Evolutionary conservation across 2,797 vertebrate genomes (phyloP).

Genomic region (Mormyrus hasselquistii): DNA sequence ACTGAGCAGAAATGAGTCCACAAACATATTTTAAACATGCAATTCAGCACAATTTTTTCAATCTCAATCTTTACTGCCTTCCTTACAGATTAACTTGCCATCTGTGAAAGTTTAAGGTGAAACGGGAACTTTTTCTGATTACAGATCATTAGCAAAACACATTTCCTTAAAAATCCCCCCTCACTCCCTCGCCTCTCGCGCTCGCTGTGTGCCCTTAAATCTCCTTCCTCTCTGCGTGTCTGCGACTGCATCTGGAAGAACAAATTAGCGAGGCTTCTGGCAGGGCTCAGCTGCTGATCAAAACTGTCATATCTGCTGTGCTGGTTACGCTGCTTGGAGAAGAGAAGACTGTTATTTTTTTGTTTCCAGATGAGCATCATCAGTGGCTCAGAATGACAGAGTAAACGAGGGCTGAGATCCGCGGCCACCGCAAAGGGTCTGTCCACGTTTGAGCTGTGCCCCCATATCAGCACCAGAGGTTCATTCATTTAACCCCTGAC

Average conservation of each 20-base stretch:
- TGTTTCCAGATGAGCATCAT: neutral
- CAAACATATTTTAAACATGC: neutral
- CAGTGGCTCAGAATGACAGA: neutral
- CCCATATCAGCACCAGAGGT: neutral
- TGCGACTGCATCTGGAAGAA: neutral
- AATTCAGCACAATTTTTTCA: neutral
- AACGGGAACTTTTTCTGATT: neutral
- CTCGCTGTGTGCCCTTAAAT: neutral
- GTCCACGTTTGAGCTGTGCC: neutral
- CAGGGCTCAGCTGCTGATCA: neutral
- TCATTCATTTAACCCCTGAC: neutral
- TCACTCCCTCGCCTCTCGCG: no score
- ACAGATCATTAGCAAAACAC: neutral
- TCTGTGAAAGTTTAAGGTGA: neutral
- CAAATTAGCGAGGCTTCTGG: neutral
- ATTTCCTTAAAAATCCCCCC: neutral
- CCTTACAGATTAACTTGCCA: neutral
- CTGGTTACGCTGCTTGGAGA: neutral
- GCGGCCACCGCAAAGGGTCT: neutral
- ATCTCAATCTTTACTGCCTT: neutral
- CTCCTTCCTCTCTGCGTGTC: slow-evolving; percentile 1
- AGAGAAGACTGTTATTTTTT: neutral
- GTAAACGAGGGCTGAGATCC: neutral
- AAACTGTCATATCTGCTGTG: neutral
- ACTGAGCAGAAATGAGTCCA: neutral